Percentiles rank a stretch among this genome's conserved stretches.
phyloP scores from a whole-genome alignment of 2,113 vertebrate species.

The Erythrolamprus reginae region DNA sequence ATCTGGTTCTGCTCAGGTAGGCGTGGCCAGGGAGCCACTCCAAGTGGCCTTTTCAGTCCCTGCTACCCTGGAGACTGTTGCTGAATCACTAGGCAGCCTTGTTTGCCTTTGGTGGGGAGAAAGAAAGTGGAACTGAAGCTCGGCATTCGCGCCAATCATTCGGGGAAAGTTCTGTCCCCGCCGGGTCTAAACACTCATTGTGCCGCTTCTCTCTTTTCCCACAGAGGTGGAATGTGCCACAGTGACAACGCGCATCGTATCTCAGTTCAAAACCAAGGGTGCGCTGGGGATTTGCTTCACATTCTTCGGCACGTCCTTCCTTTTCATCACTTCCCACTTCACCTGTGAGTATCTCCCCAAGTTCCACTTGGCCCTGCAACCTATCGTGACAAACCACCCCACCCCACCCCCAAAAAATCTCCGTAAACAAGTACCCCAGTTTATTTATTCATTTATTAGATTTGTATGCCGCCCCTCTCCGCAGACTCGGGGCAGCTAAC shows the following conservation, averaged over 20 bases:
- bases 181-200: not conserved
- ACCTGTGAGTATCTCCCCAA: conserved; percentile 79
- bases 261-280: conserved; percentile 98
- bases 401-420: no score
- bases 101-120: not conserved
- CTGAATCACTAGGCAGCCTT: not conserved
- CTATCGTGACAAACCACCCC: no score
- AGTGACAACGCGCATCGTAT: conserved; percentile 93
- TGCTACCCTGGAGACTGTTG: not conserved
- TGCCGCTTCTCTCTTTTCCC: not conserved
- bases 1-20: conserved; percentile 99
- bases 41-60: not conserved
- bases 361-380: no score
- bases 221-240: conserved; percentile 90
- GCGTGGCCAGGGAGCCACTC: not conserved
- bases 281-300: conserved; percentile 88
- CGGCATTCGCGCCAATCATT: no score
- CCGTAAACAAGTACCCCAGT: no score
- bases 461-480: no score
- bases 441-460: no score
- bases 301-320: conserved; percentile 96
- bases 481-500: no score
- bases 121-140: not conserved
- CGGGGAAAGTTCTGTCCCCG: not conserved
- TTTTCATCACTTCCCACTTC: conserved; percentile 97